Percentiles rank a stretch among this genome's conserved stretches.
These are phyloP conservation scores for Polypedilum vanderplanki DNA, from an alignment of 1,140 invertebrate genomes.

Conservation along the genomic window DNA sequence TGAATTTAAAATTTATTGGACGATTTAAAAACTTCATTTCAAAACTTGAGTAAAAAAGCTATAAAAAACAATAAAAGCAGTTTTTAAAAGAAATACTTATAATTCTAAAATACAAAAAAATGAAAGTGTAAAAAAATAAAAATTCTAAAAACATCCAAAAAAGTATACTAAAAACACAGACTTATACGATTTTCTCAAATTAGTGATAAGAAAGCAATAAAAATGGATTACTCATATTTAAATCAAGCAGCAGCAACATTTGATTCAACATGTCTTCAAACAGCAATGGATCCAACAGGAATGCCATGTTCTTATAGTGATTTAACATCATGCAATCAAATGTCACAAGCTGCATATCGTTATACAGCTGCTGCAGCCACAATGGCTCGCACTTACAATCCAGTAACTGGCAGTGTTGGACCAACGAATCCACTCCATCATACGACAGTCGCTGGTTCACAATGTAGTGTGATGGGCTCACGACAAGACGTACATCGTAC, in stretches of 20 bases:
- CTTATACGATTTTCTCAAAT: too few relatives aligned
- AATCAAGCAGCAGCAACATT: conserved; percentile 61
- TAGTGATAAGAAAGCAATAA: not conserved
- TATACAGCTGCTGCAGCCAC: conserved; percentile 55
- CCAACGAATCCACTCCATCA: conserved; percentile 45
- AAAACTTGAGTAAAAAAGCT: too few relatives aligned
- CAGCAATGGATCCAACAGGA: conserved; percentile 53
- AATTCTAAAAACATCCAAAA: too few relatives aligned
- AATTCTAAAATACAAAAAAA: too few relatives aligned
- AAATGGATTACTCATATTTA: conserved; percentile 65
- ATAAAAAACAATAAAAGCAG: too few relatives aligned
- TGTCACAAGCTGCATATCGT: conserved; percentile 68
- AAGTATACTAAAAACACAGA: too few relatives aligned
- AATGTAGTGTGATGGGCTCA: conserved; percentile 54
- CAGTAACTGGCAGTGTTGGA: conserved; percentile 41
- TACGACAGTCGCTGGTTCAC: conserved; percentile 45
- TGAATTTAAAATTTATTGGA: too few relatives aligned
- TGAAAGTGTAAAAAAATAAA: too few relatives aligned
- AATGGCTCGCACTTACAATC: conserved; percentile 47
- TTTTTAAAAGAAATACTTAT: too few relatives aligned
- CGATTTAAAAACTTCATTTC: too few relatives aligned
- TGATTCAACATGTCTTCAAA: conserved; percentile 58
- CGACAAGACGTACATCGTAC: conserved; percentile 53
- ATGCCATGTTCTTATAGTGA: conserved; percentile 77
- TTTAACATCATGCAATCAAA: conserved; percentile 76